A percentile compares a stretch with the other conserved stretches of the same genome.
These are phyloP conservation scores for Scolopax rusticola DNA, from an alignment of 2,797 vertebrate species.

Conservation along the genomic window DNA sequence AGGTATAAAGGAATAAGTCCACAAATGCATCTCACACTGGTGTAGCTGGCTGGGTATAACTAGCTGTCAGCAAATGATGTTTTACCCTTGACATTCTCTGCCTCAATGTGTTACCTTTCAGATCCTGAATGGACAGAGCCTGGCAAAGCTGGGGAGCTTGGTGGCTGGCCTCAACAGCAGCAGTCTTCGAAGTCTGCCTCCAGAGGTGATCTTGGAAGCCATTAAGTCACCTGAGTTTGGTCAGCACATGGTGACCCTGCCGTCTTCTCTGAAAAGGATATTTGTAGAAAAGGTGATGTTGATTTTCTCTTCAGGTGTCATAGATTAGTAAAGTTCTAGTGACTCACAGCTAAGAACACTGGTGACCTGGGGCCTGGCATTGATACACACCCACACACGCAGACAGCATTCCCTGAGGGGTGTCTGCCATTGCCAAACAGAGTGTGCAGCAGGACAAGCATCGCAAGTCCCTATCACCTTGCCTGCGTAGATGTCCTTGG, in stretches of 20 bases:
- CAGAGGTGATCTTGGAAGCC: slow-evolving; percentile 50
- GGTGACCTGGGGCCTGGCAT: background rate
- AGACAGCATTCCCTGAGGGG: background rate
- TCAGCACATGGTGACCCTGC: background rate
- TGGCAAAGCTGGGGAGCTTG: slow-evolving; percentile 29
- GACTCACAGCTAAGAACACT: background rate
- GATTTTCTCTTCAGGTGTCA: background rate
- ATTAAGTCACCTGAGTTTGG: slow-evolving; percentile 30
- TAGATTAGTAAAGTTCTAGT: background rate
- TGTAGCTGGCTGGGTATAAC: too few relatives aligned
- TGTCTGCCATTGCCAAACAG: background rate
- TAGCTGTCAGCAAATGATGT: background rate
- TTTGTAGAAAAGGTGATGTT: slow-evolving; percentile 65
- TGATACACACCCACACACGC: background rate
- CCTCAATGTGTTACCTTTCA: background rate
- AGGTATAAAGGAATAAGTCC: background rate
- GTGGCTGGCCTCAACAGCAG: slow-evolving; percentile 46
- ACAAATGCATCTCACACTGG: background rate
- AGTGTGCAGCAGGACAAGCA: background rate
- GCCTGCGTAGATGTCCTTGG: background rate
- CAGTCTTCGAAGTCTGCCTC: background rate
- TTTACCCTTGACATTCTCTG: background rate
- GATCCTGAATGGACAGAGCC: background rate
- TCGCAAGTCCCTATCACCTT: background rate
- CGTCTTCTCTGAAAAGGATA: slow-evolving; percentile 1